phyloP scores from a whole-genome alignment of 2,888 invertebrate species.

The Neelides folsomi region DNA sequence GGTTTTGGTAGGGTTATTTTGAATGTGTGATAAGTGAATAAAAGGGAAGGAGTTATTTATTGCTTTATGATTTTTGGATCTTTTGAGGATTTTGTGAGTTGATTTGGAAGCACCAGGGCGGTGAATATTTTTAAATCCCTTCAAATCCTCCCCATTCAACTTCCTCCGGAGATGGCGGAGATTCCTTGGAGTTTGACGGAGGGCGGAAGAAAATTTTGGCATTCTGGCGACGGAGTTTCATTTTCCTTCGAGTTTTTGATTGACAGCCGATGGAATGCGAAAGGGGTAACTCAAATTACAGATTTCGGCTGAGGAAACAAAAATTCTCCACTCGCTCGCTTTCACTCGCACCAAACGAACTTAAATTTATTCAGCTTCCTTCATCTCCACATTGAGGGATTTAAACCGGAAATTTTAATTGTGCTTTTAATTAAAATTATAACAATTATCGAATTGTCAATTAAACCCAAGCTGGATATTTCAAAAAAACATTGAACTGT shows the following conservation, averaged over 20 bases:
- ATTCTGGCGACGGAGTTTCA: constrained; percentile 10
- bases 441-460: no score
- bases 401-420: no score
- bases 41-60: no score
- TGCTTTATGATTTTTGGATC: neutral
- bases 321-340: neutral
- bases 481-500: no score
- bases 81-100: neutral
- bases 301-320: constrained; percentile 9
- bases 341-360: neutral
- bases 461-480: no score
- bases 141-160: constrained; percentile 5
- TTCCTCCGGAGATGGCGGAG: no score
- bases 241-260: constrained; percentile 16
- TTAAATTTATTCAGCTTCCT: neutral
- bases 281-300: constrained; percentile 22
- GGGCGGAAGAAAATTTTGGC: constrained; percentile 5
- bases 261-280: constrained; percentile 16
- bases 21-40: no score
- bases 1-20: no score
- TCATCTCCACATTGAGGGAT: neutral
- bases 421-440: no score
- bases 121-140: neutral
- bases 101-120: neutral
- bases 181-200: neutral